phyloP scores from a whole-genome alignment of 2,113 vertebrate species.

The Microtus montanus region DNA sequence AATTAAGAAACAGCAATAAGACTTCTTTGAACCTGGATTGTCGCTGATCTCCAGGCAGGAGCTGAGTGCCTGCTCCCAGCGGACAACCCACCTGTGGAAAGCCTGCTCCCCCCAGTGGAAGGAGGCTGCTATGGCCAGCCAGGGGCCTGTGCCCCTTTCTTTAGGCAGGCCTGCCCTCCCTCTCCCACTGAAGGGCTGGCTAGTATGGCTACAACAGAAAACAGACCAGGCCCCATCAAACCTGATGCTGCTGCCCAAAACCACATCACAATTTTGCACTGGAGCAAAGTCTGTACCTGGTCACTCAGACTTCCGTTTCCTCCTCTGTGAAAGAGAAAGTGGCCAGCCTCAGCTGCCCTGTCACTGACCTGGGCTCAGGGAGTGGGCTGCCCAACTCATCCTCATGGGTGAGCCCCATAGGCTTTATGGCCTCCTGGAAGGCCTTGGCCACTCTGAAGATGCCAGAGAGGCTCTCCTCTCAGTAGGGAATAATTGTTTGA shows the following conservation, averaged over 20 bases:
- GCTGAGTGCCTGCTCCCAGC: background rate
- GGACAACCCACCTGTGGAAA: constrained; percentile 28
- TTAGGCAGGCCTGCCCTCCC: background rate
- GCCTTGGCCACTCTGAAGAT: background rate
- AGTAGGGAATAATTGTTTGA: background rate
- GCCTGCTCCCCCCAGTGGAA: constrained; percentile 62
- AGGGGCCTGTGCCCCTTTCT: background rate
- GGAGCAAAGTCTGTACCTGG: rapidly evolving
- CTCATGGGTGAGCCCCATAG: background rate
- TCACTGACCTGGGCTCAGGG: background rate
- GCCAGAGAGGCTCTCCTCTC: background rate
- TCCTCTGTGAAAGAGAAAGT: background rate
- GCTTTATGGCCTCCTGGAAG: background rate
- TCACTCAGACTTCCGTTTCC: background rate
- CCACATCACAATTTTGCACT: background rate
- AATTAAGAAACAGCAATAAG: background rate
- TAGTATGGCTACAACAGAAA: background rate
- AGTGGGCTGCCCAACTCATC: background rate
- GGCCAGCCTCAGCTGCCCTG: background rate
- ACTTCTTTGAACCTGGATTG: background rate
- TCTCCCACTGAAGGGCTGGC: background rate
- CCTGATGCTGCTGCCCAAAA: background rate
- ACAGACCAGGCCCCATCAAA: background rate
- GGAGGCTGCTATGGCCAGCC: background rate
- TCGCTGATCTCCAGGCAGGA: background rate